Evolutionary conservation across 2,113 vertebrate species (phyloP).

Genomic region (Oreochromis niloticus): DNA sequence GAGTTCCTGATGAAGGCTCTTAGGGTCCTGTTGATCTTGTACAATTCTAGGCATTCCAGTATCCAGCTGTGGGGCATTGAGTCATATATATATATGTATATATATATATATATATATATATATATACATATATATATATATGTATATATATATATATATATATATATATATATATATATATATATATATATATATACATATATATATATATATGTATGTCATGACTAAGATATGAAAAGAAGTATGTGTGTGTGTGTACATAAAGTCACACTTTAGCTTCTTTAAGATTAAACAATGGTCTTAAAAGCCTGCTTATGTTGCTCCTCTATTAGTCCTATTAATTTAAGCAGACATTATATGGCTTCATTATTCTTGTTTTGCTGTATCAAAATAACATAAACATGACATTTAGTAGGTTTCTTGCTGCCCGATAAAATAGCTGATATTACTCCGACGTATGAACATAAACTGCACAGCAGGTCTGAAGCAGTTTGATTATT

Average conservation of each 20-base stretch:
- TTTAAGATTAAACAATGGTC: background rate
- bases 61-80: too few species aligned
- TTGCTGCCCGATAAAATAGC: background rate
- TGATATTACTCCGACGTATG: background rate
- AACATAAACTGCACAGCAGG: background rate
- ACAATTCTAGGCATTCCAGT: too few species aligned
- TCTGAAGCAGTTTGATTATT: background rate
- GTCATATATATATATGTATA: too few species aligned
- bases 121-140: too few species aligned
- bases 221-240: background rate
- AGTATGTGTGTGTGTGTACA: background rate
- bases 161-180: fast-evolving
- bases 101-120: too few species aligned
- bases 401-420: background rate
- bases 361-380: background rate
- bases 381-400: background rate
- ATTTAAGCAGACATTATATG: background rate
- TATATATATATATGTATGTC: background rate
- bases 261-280: background rate
- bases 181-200: fast-evolving
- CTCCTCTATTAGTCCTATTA: background rate
- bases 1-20: too few species aligned
- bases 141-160: too few species aligned
- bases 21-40: too few species aligned
- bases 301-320: background rate